These are phyloP conservation scores for Rhagoletis zephyria DNA, from an alignment of 1,140 invertebrate genomes.

Conservation along the genomic window DNA sequence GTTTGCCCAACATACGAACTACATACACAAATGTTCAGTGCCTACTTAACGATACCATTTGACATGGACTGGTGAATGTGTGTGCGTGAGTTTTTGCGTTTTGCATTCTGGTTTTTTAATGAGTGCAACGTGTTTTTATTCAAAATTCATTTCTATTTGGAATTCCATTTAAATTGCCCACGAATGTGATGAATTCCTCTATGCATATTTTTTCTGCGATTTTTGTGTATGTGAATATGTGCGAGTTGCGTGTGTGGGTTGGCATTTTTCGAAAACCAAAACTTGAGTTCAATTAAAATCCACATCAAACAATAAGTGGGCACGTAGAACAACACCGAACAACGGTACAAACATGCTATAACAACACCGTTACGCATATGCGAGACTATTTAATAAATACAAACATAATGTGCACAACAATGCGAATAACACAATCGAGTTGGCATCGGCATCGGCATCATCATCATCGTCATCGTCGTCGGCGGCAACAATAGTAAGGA, in stretches of 20 bases:
- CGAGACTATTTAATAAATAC: slow-evolving; percentile 29
- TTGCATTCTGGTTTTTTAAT: slow-evolving; percentile 61
- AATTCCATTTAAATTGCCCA: slow-evolving; percentile 54
- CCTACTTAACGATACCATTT: not conserved
- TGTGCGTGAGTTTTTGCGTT: slow-evolving; percentile 39
- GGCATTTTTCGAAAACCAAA: slow-evolving; percentile 58
- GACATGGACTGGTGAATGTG: not conserved
- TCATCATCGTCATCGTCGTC: not conserved
- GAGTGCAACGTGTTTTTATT: slow-evolving; percentile 69
- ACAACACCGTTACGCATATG: slow-evolving; percentile 27
- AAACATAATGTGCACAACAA: slow-evolving; percentile 48
- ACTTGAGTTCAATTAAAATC: slow-evolving; percentile 74
- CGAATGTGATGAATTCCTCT: slow-evolving; percentile 28
- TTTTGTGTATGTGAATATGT: not conserved
- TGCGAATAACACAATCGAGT: slow-evolving; percentile 40
- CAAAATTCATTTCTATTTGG: slow-evolving; percentile 59
- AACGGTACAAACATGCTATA: not conserved
- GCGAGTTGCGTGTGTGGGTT: slow-evolving; percentile 53
- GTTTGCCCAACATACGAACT: not conserved
- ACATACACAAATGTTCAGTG: not conserved
- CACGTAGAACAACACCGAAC: slow-evolving; percentile 63
- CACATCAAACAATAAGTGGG: slow-evolving; percentile 72
- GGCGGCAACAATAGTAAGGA: not conserved
- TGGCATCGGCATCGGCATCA: not conserved
- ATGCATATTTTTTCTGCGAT: not conserved